phyloP scores from a whole-genome alignment of 2,888 invertebrate species.

The Napeogenes sylphis region DNA sequence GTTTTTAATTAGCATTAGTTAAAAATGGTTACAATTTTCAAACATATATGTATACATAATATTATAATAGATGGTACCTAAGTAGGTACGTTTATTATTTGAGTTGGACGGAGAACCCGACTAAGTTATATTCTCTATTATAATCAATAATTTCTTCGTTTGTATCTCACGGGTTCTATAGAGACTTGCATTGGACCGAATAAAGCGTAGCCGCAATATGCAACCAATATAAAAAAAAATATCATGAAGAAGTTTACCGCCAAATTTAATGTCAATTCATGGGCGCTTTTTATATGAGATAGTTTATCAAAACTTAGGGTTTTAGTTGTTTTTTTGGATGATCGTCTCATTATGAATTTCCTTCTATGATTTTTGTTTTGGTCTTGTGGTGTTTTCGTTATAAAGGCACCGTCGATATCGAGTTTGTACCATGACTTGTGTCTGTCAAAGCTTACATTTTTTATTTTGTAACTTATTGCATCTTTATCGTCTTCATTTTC shows the following conservation, averaged over 20 bases:
- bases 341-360: neutral
- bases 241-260: slow-evolving; percentile 15
- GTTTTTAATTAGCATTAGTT: too few species aligned
- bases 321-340: slow-evolving; percentile 5
- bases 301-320: slow-evolving; percentile 11
- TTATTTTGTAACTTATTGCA: slow-evolving; percentile 3
- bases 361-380: neutral
- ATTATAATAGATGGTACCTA: too few species aligned
- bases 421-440: slow-evolving; percentile 36
- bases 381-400: slow-evolving; percentile 19
- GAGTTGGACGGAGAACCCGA: too few species aligned
- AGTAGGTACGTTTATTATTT: too few species aligned
- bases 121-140: neutral
- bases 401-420: slow-evolving; percentile 31
- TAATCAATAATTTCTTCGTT: neutral
- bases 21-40: too few species aligned
- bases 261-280: slow-evolving; percentile 17
- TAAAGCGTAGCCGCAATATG: slow-evolving; percentile 15
- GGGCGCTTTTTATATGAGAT: neutral
- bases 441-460: slow-evolving; percentile 18
- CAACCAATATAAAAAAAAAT: slow-evolving; percentile 14
- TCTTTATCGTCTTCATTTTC: neutral
- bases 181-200: neutral
- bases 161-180: neutral
- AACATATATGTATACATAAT: too few species aligned